These are phyloP conservation scores for Macroglossus sobrinus DNA, from an alignment of 2,113 vertebrate genomes.

Conservation along the genomic window DNA sequence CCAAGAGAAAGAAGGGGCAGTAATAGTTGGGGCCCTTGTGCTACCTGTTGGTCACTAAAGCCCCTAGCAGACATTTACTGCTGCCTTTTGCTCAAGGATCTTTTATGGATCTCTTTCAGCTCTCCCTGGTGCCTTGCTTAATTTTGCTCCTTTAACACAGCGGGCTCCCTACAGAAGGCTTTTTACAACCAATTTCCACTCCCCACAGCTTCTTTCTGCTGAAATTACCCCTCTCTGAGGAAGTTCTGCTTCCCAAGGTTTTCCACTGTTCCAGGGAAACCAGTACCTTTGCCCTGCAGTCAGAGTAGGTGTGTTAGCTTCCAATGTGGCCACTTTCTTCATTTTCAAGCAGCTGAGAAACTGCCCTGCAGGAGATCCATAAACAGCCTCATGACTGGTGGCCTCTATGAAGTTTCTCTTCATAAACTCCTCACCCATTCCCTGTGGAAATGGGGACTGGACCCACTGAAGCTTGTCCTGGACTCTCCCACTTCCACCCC, in stretches of 20 bases:
- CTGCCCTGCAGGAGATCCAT: fast-evolving
- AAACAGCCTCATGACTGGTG: not conserved
- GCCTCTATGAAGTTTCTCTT: not conserved
- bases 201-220: not conserved
- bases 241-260: not conserved
- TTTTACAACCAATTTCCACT: not conserved
- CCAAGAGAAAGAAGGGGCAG: not conserved
- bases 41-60: not conserved
- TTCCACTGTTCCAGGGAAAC: not conserved
- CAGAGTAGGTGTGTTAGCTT: not conserved
- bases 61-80: not conserved
- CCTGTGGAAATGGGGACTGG: not conserved
- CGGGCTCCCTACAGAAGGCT: not conserved
- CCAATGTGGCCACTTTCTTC: too few relatives aligned
- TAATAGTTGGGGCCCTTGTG: not conserved
- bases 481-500: not conserved
- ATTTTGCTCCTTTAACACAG: not conserved
- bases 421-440: not conserved
- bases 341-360: not conserved
- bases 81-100: not conserved
- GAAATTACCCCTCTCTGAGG: not conserved
- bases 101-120: not conserved
- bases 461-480: not conserved
- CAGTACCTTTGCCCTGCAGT: not conserved
- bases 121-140: not conserved